A percentile compares a stretch with the other conserved stretches of the same genome.
Evolutionary conservation across 2,888 invertebrate genomes (phyloP).

Genomic region (Athrips mouffetella): DNA sequence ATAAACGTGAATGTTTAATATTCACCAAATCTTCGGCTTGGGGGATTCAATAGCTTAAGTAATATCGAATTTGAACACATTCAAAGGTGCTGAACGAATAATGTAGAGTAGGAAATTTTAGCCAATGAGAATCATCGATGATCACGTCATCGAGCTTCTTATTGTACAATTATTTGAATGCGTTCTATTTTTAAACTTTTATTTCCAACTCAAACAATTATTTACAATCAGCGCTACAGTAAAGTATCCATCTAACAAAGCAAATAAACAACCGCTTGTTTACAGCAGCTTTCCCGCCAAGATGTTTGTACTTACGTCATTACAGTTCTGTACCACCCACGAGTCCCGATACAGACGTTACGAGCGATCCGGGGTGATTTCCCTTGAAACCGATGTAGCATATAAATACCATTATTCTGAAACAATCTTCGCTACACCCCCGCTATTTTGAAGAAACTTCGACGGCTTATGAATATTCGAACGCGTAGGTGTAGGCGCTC

Average conservation of each 20-base stretch:
- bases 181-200: neutral
- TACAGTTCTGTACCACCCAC: slow-evolving; percentile 18
- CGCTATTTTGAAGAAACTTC: slow-evolving; percentile 55
- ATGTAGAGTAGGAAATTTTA: neutral
- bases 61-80: slow-evolving; percentile 43
- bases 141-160: neutral
- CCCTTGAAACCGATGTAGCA: slow-evolving; percentile 77
- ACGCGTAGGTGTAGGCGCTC: slow-evolving; percentile 5
- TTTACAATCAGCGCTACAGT: too few relatives aligned
- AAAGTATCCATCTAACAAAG: neutral
- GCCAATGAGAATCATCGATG: neutral
- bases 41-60: slow-evolving; percentile 70
- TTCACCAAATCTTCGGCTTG: slow-evolving; percentile 63
- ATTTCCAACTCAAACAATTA: neutral
- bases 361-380: slow-evolving; percentile 73
- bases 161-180: neutral
- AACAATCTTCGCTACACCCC: slow-evolving; percentile 60
- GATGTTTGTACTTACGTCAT: slow-evolving; percentile 19
- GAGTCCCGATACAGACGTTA: slow-evolving; percentile 43
- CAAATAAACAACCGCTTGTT: neutral
- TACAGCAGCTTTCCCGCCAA: neutral
- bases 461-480: slow-evolving; percentile 49
- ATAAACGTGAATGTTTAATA: slow-evolving; percentile 78
- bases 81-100: neutral
- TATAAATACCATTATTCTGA: slow-evolving; percentile 76